These are phyloP conservation scores for Galbula dea DNA, from an alignment of 2,113 vertebrate genomes.

Conservation along the genomic window DNA sequence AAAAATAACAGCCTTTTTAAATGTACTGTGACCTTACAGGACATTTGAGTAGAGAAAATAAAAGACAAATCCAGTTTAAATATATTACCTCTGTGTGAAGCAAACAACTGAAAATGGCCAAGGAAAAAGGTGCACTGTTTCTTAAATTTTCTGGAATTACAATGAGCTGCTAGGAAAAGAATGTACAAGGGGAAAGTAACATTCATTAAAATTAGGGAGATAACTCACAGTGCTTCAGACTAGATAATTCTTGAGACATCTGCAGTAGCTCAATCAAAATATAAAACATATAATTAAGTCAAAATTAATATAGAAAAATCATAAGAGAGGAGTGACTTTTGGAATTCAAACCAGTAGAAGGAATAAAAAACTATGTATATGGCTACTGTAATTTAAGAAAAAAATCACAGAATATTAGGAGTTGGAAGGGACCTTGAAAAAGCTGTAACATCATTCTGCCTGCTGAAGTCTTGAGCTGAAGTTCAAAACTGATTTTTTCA, in stretches of 20 bases:
- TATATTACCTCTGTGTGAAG: not conserved
- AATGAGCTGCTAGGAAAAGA: not conserved
- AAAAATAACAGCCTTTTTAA: not conserved
- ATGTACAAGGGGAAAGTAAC: not conserved
- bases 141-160: not conserved
- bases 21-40: not conserved
- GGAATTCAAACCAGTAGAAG: not conserved
- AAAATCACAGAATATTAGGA: too few species aligned
- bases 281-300: not conserved
- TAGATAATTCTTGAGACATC: not conserved
- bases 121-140: not conserved
- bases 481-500: not conserved
- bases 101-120: not conserved
- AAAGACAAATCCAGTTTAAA: not conserved
- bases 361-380: not conserved
- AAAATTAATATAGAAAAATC: not conserved
- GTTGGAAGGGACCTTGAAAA: too few species aligned
- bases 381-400: not conserved
- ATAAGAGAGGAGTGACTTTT: not conserved
- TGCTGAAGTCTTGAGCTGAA: not conserved
- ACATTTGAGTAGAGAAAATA: not conserved
- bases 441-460: not conserved
- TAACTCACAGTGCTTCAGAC: not conserved
- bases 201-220: not conserved
- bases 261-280: not conserved